phyloP scores from a whole-genome alignment of 2,113 vertebrate species.

The Myrmecobius fasciatus region DNA sequence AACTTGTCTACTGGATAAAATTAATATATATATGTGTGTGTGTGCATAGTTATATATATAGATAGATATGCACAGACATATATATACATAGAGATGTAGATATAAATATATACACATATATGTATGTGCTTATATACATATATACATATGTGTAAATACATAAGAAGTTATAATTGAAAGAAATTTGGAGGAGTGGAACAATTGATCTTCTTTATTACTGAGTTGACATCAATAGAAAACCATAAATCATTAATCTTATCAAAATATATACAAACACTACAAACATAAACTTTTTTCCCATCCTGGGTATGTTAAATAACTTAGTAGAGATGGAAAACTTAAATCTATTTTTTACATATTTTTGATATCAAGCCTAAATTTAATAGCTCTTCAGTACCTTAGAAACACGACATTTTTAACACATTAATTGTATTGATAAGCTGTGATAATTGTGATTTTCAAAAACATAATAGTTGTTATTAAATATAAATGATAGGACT shows the following conservation, averaged over 20 bases:
- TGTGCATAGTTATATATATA: too few species aligned
- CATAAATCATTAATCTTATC: conserved; percentile 30
- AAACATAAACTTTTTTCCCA: neutral
- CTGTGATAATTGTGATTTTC: neutral
- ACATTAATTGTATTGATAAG: neutral
- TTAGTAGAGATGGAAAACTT: neutral
- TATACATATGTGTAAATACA: too few species aligned
- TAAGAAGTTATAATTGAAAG: conserved; percentile 66
- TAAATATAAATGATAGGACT: neutral
- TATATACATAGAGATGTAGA: too few species aligned
- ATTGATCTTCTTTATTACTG: conserved; percentile 62
- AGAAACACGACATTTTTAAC: neutral
- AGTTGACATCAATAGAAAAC: conserved; percentile 49
- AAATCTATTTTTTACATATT: neutral
- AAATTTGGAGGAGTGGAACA: conserved; percentile 72
- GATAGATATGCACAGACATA: too few species aligned
- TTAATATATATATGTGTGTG: too few species aligned
- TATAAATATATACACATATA: too few species aligned
- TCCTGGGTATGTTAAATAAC: neutral
- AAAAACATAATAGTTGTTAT: neutral
- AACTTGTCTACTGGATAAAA: conserved; percentile 64
- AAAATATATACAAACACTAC: neutral
- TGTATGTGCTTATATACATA: too few species aligned
- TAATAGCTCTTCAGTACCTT: neutral
- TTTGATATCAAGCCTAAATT: neutral